Evolutionary conservation across 2,113 vertebrate species (phyloP), one percentile per base, ranked within the genome.

Genomic region (Campylorhamphus procurvoides): DNA sequence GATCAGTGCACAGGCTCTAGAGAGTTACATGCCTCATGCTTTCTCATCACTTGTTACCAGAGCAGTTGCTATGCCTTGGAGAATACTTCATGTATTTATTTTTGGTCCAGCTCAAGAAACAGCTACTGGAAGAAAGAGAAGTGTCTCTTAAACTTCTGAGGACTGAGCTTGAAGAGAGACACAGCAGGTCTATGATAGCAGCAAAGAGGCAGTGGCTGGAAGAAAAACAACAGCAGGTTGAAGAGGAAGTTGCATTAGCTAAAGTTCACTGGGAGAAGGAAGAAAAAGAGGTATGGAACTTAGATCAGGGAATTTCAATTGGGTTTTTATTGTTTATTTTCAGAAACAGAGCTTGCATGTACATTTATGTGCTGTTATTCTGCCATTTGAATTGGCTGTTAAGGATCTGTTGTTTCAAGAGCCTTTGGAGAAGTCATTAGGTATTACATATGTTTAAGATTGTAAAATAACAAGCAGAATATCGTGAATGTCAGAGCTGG

Each of bases 181-280:
- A 98, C 83, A 92, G 87, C 81, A 94, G 84, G 59, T 96, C 97
- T 9, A 52, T 98, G 81, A 60, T 12, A 22, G 87, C 93, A 55
- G 97, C 98, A 56, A 98, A 98, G 96, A 96, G 53, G 84, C 96
- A 97, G 47, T 99, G 98, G 98, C 91, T 97, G 86, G 96, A 97
- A 96, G 98, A 99, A 81, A 98, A 97, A 73, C 97, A 98, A 44
- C 90, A 94, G 88, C 97, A 97, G 42, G 66, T 98, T 95, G 94
- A 97, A 75, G 93, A 96, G n/a, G 97, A 98, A 46, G 83, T 98
- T 80, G 93, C 93, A 17, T 90, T 95, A 52, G 96, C 96, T 58
- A 98, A 97, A 94, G 93, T 95, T 66, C 79, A 58, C 10, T 98
- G 98, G 98, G 97, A 98, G 53, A 97, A 97, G 25, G 97, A 99